phyloP scores from a whole-genome alignment of 2,797 vertebrate species.

The Rhinogobio ventralis region DNA sequence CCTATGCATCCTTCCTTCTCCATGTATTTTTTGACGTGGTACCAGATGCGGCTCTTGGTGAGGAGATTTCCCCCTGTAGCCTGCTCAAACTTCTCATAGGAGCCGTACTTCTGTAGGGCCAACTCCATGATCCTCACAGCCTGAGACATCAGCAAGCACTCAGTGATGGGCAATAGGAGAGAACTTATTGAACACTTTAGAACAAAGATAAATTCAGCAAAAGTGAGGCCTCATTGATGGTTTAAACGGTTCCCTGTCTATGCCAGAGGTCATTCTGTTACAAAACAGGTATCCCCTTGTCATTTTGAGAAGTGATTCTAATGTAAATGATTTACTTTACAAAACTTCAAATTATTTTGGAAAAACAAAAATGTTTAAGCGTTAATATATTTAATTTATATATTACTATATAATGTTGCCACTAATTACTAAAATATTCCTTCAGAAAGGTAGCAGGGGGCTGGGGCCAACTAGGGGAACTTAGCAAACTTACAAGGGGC shows the following conservation, averaged over 20 bases:
- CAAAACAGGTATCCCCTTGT: neutral
- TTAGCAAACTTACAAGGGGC: neutral
- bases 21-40: slow-evolving; percentile 91
- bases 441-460: neutral
- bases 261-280: neutral
- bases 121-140: slow-evolving; percentile 90
- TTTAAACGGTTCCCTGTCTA: neutral
- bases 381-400: neutral
- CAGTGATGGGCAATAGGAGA: neutral
- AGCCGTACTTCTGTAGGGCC: slow-evolving; percentile 89
- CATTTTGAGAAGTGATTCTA: neutral
- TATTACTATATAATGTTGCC: neutral
- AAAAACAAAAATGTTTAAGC: neutral
- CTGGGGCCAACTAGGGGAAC: neutral
- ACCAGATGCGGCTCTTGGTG: slow-evolving; percentile 86
- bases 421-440: neutral
- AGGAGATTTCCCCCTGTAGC: slow-evolving; percentile 89
- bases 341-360: neutral
- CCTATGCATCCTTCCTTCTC: slow-evolving; percentile 92
- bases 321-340: neutral
- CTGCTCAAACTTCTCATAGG: slow-evolving; percentile 92
- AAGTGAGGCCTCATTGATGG: neutral
- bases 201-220: neutral
- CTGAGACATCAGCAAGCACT: slow-evolving; percentile 67
- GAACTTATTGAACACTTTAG: neutral